Evolutionary conservation across 2,797 vertebrate genomes (phyloP).

Genomic region (Rhabdomys pumilio): DNA sequence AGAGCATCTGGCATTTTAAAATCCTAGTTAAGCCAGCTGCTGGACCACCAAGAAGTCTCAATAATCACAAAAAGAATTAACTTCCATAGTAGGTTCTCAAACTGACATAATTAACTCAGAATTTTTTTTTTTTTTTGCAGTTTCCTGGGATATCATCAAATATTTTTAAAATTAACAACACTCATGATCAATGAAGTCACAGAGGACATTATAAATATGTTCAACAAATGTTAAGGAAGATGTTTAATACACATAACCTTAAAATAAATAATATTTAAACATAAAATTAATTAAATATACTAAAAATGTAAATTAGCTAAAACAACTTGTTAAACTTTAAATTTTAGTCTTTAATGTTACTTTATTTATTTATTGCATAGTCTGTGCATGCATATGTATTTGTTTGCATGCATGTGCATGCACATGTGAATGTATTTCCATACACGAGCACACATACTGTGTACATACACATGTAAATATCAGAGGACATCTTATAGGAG

Average conservation of each 20-base stretch:
- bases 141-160: background rate
- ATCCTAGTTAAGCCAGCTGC: background rate
- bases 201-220: background rate
- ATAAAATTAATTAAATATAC: background rate
- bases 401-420: background rate
- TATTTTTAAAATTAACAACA: conserved; percentile 13
- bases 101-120: conserved; percentile 4
- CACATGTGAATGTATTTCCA: background rate
- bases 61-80: conserved; percentile 12
- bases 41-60: background rate
- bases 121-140: background rate
- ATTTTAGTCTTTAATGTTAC: background rate
- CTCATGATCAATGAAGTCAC: background rate
- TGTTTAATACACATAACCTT: background rate
- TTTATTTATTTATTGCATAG: background rate
- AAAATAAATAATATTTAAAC: background rate
- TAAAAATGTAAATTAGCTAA: background rate
- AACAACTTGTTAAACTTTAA: background rate
- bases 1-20: background rate
- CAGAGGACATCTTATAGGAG: background rate
- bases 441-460: too few species aligned
- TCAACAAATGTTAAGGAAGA: conserved; percentile 6
- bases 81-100: conserved; percentile 9
- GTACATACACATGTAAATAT: background rate
- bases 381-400: background rate